phyloP scores from a whole-genome alignment of 2,113 vertebrate species.

The Felis chaus region DNA sequence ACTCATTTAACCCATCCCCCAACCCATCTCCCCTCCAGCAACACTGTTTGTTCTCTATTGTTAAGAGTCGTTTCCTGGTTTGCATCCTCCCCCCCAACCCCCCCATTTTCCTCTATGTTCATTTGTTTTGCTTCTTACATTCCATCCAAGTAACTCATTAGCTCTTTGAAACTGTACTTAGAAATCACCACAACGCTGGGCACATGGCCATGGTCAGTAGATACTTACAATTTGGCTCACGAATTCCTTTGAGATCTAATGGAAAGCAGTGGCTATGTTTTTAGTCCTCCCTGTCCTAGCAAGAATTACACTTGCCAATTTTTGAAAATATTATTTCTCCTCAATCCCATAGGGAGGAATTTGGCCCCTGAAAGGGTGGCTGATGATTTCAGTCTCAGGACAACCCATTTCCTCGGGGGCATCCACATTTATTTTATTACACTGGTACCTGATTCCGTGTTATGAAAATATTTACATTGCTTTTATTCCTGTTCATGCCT shows the following conservation, averaged over 20 bases:
- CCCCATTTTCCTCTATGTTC: not conserved
- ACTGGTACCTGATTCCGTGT: not conserved
- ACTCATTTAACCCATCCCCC: not conserved
- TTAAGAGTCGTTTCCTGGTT: not conserved
- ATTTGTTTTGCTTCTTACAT: not conserved
- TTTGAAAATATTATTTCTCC: not conserved
- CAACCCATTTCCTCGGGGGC: not conserved
- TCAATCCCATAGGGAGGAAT: not conserved
- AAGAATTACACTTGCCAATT: not conserved
- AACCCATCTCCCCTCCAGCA: not conserved
- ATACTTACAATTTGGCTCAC: not conserved
- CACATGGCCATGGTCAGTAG: not conserved
- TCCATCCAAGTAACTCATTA: not conserved
- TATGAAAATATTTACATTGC: not conserved
- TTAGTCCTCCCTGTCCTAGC: not conserved
- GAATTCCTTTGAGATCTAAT: not conserved
- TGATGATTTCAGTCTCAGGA: not conserved
- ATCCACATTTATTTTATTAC: not conserved
- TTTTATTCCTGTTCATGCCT: not conserved
- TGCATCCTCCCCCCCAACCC: not conserved
- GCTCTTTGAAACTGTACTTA: not conserved
- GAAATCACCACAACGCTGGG: not conserved
- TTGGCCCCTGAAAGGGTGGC: not conserved
- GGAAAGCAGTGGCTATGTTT: not conserved
- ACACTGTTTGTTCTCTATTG: not conserved